Evolutionary conservation across 2,797 vertebrate genomes (phyloP), one percentile per base, ranked within the genome.

Genomic region (Aldrovandia affinis): DNA sequence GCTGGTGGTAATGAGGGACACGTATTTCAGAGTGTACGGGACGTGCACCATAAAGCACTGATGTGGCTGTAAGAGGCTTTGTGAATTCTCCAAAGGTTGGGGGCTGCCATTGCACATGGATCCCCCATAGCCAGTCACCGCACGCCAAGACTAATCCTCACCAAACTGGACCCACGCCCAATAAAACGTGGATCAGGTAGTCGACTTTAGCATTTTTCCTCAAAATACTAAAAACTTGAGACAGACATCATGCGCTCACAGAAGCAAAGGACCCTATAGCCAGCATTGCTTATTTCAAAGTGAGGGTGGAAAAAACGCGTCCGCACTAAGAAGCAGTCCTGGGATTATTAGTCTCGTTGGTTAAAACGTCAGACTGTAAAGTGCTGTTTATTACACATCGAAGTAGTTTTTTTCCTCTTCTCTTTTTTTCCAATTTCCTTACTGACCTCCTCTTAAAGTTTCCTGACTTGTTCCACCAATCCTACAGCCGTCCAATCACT

Each of bases 301-400:
- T 3, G 22, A 81, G 39, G 47, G 30, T 36, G 15, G 39, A 0
- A 39, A 33, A 57, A 10, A 47, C 28, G 1, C 15, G n/a, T 59
- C 7, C 25, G 36, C n/a, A 78, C 9, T 28, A 15, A 50, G 54
- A 25, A 52, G 5, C 33, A 14, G 7, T 0, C 18, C 79, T 63
- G 39, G 33, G 33, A 47, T 22, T n/a, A 81, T 36, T 44, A n/a
- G 7, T 15, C 65, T 39, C 33, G 12, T 70, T 70, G 15, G 33
- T 39, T 39, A 39, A 55, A 28, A 92, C 90, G 91, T 91, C 93
- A 93, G 92, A 92, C 93, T 92, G 93, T 92, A 92, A 92, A 85
- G 87, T 91, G 89, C 92, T 93, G 92, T 93, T 93, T 92, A 93
- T 92, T 93, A 92, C 91, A 90, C 92, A 91, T 92, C 93, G 93